These are phyloP conservation scores for Cuculus canorus DNA, from an alignment of 2,797 vertebrate genomes.

Conservation along the genomic window DNA sequence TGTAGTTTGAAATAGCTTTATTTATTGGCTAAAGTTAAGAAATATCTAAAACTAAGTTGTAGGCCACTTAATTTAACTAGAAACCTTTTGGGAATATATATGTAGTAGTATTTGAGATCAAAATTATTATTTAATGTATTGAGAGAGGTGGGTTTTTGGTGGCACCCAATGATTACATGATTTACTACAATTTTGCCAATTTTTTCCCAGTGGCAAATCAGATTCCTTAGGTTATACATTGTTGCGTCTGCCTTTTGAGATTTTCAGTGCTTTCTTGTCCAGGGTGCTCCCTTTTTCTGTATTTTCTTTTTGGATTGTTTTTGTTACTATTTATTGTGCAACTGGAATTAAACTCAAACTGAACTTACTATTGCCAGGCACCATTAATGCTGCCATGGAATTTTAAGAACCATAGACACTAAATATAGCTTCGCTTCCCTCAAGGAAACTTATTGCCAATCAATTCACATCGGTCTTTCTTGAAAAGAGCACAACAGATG, in stretches of 20 bases:
- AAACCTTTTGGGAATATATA: background rate
- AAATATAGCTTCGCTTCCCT: background rate
- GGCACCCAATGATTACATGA: background rate
- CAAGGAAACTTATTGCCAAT: slow-evolving; percentile 36
- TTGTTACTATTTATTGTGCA: background rate
- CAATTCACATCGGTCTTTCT: slow-evolving; percentile 30
- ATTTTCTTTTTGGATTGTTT: background rate
- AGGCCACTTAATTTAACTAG: background rate
- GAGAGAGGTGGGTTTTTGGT: background rate
- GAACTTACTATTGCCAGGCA: background rate
- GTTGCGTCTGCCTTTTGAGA: background rate
- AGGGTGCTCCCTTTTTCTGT: background rate
- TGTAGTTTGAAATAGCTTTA: background rate
- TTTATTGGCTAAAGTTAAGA: background rate
- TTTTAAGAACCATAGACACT: background rate
- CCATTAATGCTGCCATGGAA: background rate
- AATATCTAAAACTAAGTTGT: background rate
- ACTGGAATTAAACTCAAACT: background rate
- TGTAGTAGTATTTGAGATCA: background rate
- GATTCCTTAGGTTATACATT: background rate
- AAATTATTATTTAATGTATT: background rate
- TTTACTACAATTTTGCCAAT: background rate
- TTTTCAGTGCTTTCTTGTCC: background rate
- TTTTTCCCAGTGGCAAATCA: background rate
- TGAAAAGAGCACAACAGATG: slow-evolving; percentile 21